Evolutionary conservation across 1,140 invertebrate species (phyloP), one percentile per base, ranked within the genome.

Genomic region (Dolichoris vasculosae): DNA sequence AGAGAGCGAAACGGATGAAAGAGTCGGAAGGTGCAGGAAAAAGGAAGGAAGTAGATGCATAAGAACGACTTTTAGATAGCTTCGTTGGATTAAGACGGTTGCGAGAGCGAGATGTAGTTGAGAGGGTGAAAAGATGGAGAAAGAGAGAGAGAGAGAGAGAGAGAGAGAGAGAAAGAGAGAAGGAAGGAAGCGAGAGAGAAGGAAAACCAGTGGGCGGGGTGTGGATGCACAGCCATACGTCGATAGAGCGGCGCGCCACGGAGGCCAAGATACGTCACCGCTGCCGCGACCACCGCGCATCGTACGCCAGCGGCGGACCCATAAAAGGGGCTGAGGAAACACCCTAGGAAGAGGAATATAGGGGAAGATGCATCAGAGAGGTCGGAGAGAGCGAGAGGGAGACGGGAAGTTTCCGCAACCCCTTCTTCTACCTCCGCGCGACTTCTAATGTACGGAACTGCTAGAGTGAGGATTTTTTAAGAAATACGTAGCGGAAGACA

Each of bases 231-330:
- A 90, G 51, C 40, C 80, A 91, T 93, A 93, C 92, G 92, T 93
- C 92, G 92, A 93, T 93, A 93, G 92, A 93, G 92, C 92, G 92
- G 92, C 92, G 92, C 92, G 92, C 92, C 92, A 89, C 92, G 91
- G 92, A 93, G 92, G 92, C 92, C 92, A 93, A 93, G 93, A 93
- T 92, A 93, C 93, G 92, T 93, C 93, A 93, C 93, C 92, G 89
- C 93, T 87, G 91, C 92, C 90, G 92, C 92, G 91, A 88, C 71
- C 55, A 46, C 30, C 26, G 73, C 63, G 26, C 26, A 30, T 63
- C 2, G 2, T 4, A n/a, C 6, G 20, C 7, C 13, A 63, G 35
- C 89, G 90, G 91, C 90, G 91, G 91, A 92, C 90, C 92, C 90
- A 91, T 92, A 91, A 93, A 67, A 82, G 71, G 67, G 77, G 75